Evolutionary conservation across 1,140 invertebrate species (phyloP).

Genomic region (Pseudomyrmex cubaensis): DNA sequence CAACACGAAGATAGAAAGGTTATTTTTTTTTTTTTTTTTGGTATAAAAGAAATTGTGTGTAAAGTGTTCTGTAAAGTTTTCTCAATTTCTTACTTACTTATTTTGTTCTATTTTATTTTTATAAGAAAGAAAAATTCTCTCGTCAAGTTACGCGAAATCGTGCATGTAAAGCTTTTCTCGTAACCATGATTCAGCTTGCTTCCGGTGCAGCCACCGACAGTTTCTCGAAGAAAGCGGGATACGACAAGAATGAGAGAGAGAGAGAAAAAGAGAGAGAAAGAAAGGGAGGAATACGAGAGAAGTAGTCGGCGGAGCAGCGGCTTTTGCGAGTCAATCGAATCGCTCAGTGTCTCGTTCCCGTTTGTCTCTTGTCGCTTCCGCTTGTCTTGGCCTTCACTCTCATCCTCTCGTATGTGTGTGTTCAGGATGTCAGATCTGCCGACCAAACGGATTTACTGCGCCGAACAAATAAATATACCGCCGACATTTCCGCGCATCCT

Average conservation of each 20-base stretch:
- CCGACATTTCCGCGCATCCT: slow-evolving; percentile 93
- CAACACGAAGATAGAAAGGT: background rate
- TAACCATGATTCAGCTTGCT: background rate
- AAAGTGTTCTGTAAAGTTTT: too few relatives aligned
- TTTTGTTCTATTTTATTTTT: too few relatives aligned
- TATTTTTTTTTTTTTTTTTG: background rate
- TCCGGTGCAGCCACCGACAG: background rate
- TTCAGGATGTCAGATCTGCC: slow-evolving; percentile 73
- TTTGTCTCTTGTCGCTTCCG: slow-evolving; percentile 57
- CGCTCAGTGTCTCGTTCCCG: slow-evolving; percentile 31
- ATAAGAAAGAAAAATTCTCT: background rate
- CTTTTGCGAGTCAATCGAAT: slow-evolving; percentile 50
- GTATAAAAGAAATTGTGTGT: too few relatives aligned
- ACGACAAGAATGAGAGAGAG: too few relatives aligned
- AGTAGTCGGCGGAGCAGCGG: background rate
- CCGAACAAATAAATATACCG: slow-evolving; percentile 90
- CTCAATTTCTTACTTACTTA: too few relatives aligned
- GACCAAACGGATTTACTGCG: slow-evolving; percentile 84
- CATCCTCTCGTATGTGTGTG: background rate
- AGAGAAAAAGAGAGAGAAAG: background rate
- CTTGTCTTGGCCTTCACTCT: slow-evolving; percentile 16
- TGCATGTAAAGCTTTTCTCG: background rate
- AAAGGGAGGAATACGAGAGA: slow-evolving; percentile 6
- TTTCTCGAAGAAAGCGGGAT: background rate
- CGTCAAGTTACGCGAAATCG: background rate